These are phyloP conservation scores for Zaprionus vittiger DNA, from an alignment of 1,140 invertebrate genomes.

Conservation along the genomic window DNA sequence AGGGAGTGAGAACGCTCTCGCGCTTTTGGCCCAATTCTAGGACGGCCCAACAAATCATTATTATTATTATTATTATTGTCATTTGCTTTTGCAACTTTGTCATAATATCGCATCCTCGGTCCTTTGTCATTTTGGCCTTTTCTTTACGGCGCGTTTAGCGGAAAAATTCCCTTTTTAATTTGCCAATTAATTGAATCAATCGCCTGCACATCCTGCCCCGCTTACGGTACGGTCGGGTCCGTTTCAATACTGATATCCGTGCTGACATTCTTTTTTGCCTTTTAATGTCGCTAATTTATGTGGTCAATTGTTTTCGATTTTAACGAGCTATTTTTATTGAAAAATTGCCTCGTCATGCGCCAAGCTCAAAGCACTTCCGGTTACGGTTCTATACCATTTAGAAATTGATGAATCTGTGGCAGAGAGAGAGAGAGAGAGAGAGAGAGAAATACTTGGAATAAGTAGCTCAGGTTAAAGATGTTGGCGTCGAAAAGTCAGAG, in stretches of 20 bases:
- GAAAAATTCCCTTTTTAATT: constrained; percentile 68
- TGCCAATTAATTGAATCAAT: constrained; percentile 80
- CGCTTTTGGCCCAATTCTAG: constrained; percentile 23
- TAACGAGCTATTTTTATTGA: constrained; percentile 71
- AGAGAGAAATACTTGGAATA: background rate
- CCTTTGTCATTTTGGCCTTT: constrained; percentile 40
- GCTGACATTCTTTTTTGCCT: constrained; percentile 12
- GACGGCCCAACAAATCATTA: constrained; percentile 50
- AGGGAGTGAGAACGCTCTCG: background rate
- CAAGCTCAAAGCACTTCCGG: constrained; percentile 44
- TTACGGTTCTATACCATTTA: constrained; percentile 7
- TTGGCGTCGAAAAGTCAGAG: background rate
- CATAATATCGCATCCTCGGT: constrained; percentile 50
- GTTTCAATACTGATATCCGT: background rate
- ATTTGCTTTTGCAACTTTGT: constrained; percentile 73
- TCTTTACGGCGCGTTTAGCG: constrained; percentile 31
- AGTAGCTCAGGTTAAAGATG: background rate
- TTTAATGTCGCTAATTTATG: constrained; percentile 79
- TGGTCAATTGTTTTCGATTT: constrained; percentile 78
- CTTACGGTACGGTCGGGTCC: constrained; percentile 10
- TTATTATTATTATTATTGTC: constrained; percentile 67
- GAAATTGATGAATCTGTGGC: constrained; percentile 2
- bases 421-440: background rate
- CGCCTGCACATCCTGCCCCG: constrained; percentile 64
- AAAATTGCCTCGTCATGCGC: constrained; percentile 46